Percentiles rank a stretch among this genome's conserved stretches.
Conservation (phyloP, 2,113 vertebrate species). For the Salvelinus namaycush region DNA sequence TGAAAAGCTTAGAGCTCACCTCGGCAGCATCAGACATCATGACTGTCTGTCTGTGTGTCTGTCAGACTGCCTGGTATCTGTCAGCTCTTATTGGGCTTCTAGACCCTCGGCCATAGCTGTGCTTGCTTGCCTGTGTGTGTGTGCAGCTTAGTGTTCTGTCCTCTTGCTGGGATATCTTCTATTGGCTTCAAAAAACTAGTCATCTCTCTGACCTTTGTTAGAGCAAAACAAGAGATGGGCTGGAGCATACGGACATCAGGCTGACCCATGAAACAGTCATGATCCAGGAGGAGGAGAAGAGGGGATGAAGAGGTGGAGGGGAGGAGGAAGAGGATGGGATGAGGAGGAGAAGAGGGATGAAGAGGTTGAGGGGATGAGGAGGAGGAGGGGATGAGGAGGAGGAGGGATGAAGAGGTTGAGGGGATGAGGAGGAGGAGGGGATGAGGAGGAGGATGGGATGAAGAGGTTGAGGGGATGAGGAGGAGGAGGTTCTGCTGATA, state of each 20-base stretch:
- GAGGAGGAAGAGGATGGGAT: neutral
- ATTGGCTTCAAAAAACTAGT: constrained; percentile 61
- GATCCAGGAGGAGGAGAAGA: constrained; percentile 50
- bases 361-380: constrained; percentile 8
- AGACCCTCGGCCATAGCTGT: constrained; percentile 4
- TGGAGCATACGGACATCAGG: constrained; percentile 5
- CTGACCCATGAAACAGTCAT: constrained; percentile 57
- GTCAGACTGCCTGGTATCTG: too few relatives aligned
- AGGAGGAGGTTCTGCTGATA: constrained; percentile 53
- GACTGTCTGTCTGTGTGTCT: constrained; percentile 40
- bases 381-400: constrained; percentile 22
- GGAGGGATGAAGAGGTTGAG: constrained; percentile 25
- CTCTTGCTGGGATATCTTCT: constrained; percentile 62
- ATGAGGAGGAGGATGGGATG: neutral
- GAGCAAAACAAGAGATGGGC: constrained; percentile 53
- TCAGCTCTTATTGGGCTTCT: constrained; percentile 42
- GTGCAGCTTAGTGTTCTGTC: constrained; percentile 1
- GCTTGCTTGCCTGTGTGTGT: constrained; percentile 2
- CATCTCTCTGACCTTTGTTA: constrained; percentile 56
- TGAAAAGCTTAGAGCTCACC: too few relatives aligned
- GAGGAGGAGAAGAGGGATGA: constrained; percentile 48
- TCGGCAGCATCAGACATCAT: constrained; percentile 31
- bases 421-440: too few relatives aligned
- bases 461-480: too few relatives aligned
- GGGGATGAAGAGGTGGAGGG: constrained; percentile 53